phyloP scores from a whole-genome alignment of 2,888 invertebrate genomes.

The Hesperia comma region DNA sequence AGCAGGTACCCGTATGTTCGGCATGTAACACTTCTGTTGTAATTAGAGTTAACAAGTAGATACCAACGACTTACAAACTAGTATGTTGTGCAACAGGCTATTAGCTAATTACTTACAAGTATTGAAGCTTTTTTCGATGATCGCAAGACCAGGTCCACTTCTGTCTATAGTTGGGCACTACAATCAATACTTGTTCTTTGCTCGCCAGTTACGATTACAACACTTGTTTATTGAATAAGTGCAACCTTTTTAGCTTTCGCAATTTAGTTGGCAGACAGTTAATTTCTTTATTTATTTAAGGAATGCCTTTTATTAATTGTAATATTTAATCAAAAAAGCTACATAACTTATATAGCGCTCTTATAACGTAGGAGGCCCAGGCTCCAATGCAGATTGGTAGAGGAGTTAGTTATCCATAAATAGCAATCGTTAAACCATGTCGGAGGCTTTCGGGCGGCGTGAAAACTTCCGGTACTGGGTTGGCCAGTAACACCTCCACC shows the following conservation, averaged over 20 bases:
- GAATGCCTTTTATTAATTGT: no score
- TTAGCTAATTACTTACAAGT: slow-evolving; percentile 35
- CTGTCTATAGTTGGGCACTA: slow-evolving; percentile 42
- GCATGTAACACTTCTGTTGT: slow-evolving; percentile 19
- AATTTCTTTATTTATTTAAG: background rate
- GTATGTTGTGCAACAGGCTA: slow-evolving; percentile 28
- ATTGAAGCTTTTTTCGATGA: slow-evolving; percentile 35
- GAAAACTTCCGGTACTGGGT: no score
- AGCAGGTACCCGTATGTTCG: background rate
- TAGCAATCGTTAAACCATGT: no score
- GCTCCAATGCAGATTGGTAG: no score
- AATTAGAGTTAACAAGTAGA: slow-evolving; percentile 15
- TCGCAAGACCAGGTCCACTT: slow-evolving; percentile 28
- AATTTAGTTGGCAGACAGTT: slow-evolving; percentile 3
- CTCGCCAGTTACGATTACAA: slow-evolving; percentile 16
- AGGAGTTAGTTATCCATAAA: no score
- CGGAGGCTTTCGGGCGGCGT: no score
- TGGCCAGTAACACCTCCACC: no score
- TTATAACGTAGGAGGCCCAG: no score
- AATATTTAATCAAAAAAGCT: no score
- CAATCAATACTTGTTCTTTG: slow-evolving; percentile 33
- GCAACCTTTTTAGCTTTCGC: slow-evolving; percentile 12
- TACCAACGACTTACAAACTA: slow-evolving; percentile 20
- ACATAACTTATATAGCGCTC: no score
- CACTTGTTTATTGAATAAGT: slow-evolving; percentile 25